Evolutionary conservation across 2,113 vertebrate genomes (phyloP).

Genomic region (Aptenodytes forsteri): DNA sequence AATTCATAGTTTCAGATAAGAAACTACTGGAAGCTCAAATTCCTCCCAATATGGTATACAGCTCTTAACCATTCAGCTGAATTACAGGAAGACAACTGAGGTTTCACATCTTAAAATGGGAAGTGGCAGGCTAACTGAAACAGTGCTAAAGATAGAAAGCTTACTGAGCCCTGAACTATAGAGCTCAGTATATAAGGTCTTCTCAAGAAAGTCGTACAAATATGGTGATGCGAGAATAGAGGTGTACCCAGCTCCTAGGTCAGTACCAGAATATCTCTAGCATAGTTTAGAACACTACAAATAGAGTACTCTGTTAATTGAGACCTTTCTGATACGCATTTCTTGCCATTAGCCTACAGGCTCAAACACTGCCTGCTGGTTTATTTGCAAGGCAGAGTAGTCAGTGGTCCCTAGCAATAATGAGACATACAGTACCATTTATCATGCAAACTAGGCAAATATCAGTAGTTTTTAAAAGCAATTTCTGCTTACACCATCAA

Average conservation of each 20-base stretch:
- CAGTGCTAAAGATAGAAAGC: not conserved
- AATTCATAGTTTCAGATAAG: not conserved
- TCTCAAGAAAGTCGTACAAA: not conserved
- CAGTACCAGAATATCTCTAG: not conserved
- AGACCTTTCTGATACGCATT: not conserved
- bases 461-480: not conserved
- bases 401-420: not conserved
- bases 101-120: not conserved
- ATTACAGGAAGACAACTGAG: not conserved
- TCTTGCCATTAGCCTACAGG: not conserved
- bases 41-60: not conserved
- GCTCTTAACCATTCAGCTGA: not conserved
- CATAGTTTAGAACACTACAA: not conserved
- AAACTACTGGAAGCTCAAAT: not conserved
- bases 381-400: not conserved
- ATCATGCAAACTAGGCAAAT: not conserved
- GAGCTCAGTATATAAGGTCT: not conserved
- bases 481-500: not conserved
- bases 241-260: not conserved
- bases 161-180: not conserved
- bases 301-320: not conserved
- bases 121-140: not conserved
- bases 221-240: not conserved
- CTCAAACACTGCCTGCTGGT: not conserved
- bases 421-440: not conserved